A percentile compares a stretch with the other conserved stretches of the same genome.
phyloP scores from a whole-genome alignment of 2,888 invertebrate genomes.

The Hoplodrina blanda region DNA sequence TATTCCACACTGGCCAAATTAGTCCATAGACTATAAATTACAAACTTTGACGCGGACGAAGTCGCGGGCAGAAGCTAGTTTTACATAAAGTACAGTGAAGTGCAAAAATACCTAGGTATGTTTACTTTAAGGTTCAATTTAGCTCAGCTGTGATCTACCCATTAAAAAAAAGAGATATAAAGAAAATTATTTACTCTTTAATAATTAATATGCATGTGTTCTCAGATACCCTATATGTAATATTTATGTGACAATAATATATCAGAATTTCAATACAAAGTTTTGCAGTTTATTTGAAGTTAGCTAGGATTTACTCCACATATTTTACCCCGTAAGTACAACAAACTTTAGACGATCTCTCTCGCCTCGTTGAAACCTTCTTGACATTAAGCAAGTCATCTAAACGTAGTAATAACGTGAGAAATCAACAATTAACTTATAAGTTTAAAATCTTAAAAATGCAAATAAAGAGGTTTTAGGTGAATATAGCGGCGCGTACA shows the following conservation, averaged over 20 bases:
- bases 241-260: not conserved
- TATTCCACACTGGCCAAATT: too few relatives aligned
- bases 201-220: too few relatives aligned
- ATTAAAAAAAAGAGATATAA: too few relatives aligned
- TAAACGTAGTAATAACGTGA: slow-evolving; percentile 36
- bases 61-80: too few relatives aligned
- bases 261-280: not conserved
- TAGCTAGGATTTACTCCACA: not conserved
- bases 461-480: slow-evolving; percentile 69
- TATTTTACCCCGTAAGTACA: not conserved
- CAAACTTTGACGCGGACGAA: too few relatives aligned
- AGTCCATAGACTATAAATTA: too few relatives aligned
- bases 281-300: not conserved
- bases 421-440: slow-evolving; percentile 69
- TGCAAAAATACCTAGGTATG: not conserved
- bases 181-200: not conserved
- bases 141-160: too few relatives aligned
- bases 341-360: not conserved
- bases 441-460: slow-evolving; percentile 70
- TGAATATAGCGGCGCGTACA: slow-evolving; percentile 68
- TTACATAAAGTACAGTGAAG: slow-evolving; percentile 2
- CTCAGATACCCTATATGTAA: too few relatives aligned
- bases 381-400: not conserved
- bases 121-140: not conserved
- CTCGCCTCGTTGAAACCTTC: too few relatives aligned